Base-by-base conservation (phyloP, 2,888 invertebrate species). In the Lasius platythorax region DNA sequence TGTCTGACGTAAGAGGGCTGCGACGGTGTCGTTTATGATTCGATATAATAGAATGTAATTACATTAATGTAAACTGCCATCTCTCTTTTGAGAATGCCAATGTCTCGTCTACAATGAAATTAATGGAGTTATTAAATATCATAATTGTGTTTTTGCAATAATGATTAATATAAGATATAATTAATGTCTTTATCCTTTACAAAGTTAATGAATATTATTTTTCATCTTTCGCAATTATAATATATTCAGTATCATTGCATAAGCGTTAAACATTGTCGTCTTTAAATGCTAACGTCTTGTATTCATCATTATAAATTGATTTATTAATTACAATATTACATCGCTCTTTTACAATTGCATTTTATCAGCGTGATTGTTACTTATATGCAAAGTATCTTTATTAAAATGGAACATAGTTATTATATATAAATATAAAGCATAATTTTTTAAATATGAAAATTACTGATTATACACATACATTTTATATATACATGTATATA, bases 111-210 rank as follows among this genome's bases (percentile, higher is more conserved):
- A 28, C 28, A 18, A 5, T 15, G 12, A 46, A 46, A 81, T 81
- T 73, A 58, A 81, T 81, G 72, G 50, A 81, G 28, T 81, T 73
- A 81, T 81, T 63, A 73, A 63, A 72, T 73, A 81, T 63, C 46
- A 81, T 61, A 61, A 73, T 81, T 72, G 61, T 23, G 4, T 67
- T 30, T 46, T 73, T 28, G n/a, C 37, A 50, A 72, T 50, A 28
- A 61, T 11, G 46, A 37, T 37, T 72, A 37, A 43, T 23, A 23
- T 23, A 23, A 33, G 58, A 37, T 46, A 12, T 66, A 73, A 81
- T 81, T 81, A 78, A 78, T 68, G 33, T 12, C 8, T 3, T 66
- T 15, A 9, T 23, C 61, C 46, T 81, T 61, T 2, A 15, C n/a
- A 58, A 72, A 79, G 15, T 61, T 72, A 23, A 58, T 37, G 28